These are phyloP conservation scores for Cyclina sinensis DNA, from an alignment of 1,140 invertebrate genomes.

Conservation along the genomic window DNA sequence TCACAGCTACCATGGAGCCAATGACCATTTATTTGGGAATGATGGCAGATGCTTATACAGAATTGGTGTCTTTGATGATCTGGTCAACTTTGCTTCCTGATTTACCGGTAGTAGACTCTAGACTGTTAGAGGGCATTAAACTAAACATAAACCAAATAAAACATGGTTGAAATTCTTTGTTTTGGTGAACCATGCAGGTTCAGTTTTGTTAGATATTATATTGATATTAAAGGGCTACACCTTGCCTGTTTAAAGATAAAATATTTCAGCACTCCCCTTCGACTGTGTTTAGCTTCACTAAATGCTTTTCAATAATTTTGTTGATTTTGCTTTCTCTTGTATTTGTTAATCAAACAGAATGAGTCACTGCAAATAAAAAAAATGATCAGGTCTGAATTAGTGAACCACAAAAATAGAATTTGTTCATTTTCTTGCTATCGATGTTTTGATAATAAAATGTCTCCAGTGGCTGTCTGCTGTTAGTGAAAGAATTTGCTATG, in stretches of 20 bases:
- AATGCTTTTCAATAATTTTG: constrained; percentile 5
- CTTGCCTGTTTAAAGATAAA: background rate
- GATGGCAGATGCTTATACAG: too few relatives aligned
- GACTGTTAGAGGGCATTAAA: too few relatives aligned
- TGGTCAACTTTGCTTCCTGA: too few relatives aligned
- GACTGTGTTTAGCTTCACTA: background rate
- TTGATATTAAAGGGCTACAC: background rate
- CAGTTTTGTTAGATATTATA: background rate
- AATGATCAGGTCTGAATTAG: constrained; percentile 12
- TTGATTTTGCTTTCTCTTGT: constrained; percentile 29
- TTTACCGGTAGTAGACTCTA: too few relatives aligned
- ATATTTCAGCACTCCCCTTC: background rate
- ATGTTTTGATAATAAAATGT: background rate
- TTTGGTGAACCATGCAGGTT: background rate
- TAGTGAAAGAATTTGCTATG: background rate
- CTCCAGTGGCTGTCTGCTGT: background rate
- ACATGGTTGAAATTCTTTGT: too few relatives aligned
- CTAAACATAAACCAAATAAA: too few relatives aligned
- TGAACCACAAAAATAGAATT: constrained; percentile 30
- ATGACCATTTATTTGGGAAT: too few relatives aligned
- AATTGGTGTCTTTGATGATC: too few relatives aligned
- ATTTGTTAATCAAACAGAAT: constrained; percentile 16
- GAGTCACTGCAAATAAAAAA: constrained; percentile 13
- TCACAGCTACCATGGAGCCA: too few relatives aligned
- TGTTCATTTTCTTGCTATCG: constrained; percentile 22